Conservation (phyloP, 2,113 vertebrate genomes). For the Gyps fulvus region DNA sequence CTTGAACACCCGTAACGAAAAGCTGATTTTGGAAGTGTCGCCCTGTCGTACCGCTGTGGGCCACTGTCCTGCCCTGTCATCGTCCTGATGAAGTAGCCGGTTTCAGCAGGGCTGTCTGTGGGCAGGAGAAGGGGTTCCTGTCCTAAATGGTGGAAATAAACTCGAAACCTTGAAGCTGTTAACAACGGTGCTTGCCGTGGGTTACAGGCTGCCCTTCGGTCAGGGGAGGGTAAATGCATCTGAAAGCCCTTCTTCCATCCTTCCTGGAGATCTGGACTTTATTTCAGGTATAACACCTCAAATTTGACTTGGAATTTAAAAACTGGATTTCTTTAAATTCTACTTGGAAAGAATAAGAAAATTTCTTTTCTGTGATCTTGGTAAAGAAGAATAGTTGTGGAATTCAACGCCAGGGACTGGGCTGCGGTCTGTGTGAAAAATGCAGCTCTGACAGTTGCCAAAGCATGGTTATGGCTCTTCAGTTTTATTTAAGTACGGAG, state of each 20-base stretch:
- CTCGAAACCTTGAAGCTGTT: neutral
- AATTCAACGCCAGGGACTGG: fast-evolving
- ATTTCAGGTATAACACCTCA: neutral
- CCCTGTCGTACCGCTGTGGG: neutral
- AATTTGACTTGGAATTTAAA: neutral
- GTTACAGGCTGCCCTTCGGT: too few species aligned
- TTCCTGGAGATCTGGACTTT: neutral
- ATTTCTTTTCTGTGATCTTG: neutral
- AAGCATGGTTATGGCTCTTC: neutral
- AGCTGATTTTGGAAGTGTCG: neutral
- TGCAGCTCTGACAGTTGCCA: neutral
- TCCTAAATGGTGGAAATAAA: too few species aligned
- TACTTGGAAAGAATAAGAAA: neutral
- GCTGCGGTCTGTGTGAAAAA: neutral
- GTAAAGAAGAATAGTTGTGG: neutral
- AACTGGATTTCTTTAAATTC: neutral
- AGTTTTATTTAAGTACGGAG: neutral
- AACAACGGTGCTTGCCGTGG: fast-evolving
- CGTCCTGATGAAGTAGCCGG: neutral
- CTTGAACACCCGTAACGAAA: too few species aligned
- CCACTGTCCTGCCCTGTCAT: neutral
- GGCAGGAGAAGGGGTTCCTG: neutral
- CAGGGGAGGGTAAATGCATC: neutral
- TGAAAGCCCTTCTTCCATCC: too few species aligned
- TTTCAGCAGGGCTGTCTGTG: neutral